Evolutionary conservation across 2,888 invertebrate species (phyloP).

Genomic region (Reticulitermes lucifugus): DNA sequence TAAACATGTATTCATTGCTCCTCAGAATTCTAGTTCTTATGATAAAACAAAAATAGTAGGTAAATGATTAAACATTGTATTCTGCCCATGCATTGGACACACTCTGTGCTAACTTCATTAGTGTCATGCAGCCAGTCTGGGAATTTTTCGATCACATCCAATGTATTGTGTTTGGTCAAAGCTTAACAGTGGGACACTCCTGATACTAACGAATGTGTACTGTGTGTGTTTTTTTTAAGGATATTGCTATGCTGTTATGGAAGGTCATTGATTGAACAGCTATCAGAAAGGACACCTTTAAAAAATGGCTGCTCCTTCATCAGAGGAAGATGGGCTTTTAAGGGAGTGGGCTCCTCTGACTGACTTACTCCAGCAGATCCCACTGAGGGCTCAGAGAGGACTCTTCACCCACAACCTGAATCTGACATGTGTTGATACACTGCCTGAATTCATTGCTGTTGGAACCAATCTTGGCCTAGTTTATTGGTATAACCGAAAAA

Average conservation of each 20-base stretch:
- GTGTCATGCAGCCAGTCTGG: no score
- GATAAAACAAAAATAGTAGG: no score
- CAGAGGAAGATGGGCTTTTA: conserved; percentile 60
- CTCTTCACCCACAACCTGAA: conserved; percentile 79
- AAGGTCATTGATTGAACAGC: neutral
- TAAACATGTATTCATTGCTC: no score
- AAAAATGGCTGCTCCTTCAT: conserved; percentile 48
- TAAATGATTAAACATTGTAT: no score
- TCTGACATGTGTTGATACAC: conserved; percentile 86
- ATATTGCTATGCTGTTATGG: neutral
- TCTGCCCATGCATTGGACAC: no score
- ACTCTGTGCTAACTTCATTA: no score
- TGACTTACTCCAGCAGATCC: conserved; percentile 80
- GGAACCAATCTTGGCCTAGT: conserved; percentile 89
- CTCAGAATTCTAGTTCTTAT: no score
- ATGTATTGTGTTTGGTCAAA: no score
- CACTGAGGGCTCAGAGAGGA: conserved; percentile 78
- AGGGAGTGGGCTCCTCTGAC: conserved; percentile 86
- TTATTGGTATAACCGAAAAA: conserved; percentile 87
- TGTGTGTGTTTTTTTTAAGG: neutral
- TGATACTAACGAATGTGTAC: no score
- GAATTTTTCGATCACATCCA: no score
- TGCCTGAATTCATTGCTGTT: conserved; percentile 83
- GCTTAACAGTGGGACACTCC: no score
- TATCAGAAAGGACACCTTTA: neutral